Evolutionary conservation across 2,113 vertebrate species (phyloP).

Genomic region (Sinocyclocheilus anshuiensis): DNA sequence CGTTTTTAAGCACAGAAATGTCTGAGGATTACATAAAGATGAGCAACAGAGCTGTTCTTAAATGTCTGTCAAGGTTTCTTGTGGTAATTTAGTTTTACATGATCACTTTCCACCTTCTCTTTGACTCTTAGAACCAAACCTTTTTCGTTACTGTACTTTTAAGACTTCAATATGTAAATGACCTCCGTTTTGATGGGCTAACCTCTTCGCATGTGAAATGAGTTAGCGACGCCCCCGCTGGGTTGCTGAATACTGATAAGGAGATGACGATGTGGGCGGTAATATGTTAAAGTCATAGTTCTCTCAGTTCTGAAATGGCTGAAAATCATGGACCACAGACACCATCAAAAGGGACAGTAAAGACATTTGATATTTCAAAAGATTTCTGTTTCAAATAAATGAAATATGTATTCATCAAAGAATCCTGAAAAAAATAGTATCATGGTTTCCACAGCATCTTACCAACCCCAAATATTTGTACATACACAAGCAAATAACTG

Average conservation of each 20-base stretch:
- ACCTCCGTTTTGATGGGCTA: constrained; percentile 3
- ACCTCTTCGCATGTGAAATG: constrained; percentile 3
- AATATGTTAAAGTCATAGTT: constrained; percentile 3
- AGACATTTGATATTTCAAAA: not conserved
- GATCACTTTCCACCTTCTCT: not conserved
- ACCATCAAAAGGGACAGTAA: not conserved
- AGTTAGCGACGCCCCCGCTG: not conserved
- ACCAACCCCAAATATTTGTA: not conserved
- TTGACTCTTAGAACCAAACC: not conserved
- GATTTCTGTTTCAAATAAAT: not conserved
- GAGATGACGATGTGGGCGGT: not conserved
- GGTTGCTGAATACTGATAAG: constrained; percentile 1
- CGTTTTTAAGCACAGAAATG: not conserved
- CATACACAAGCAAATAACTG: not conserved
- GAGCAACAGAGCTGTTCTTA: constrained; percentile 57
- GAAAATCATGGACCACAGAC: not conserved
- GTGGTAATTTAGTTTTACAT: not conserved
- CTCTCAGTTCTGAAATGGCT: not conserved
- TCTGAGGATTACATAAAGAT: not conserved
- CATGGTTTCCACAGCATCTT: not conserved
- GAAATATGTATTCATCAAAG: not conserved
- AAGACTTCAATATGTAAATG: constrained; percentile 23
- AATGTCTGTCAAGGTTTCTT: constrained; percentile 70
- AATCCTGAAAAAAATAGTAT: not conserved
- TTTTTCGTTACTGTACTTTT: not conserved